Percentiles rank a stretch among this genome's conserved stretches.
Evolutionary conservation across 2,888 invertebrate species (phyloP).

Genomic region (Parelbella ahira): DNA sequence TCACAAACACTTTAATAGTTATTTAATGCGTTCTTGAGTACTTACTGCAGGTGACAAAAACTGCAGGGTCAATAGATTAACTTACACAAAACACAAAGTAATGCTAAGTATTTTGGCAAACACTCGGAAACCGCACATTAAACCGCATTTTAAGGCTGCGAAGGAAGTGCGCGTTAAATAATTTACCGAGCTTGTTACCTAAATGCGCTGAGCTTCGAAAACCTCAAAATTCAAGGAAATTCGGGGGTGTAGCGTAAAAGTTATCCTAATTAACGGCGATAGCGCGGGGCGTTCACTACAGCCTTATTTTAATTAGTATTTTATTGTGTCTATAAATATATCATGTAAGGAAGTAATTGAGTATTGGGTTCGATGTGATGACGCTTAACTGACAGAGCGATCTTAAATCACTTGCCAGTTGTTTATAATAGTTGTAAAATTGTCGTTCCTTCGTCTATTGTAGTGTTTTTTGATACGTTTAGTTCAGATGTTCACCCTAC

Average conservation of each 20-base stretch:
- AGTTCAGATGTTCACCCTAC: no score
- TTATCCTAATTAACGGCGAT: slow-evolving; percentile 37
- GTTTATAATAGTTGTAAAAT: slow-evolving; percentile 62
- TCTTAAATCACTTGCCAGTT: slow-evolving; percentile 53
- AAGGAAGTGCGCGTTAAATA: slow-evolving; percentile 50
- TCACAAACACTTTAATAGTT: no score
- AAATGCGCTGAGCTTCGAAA: slow-evolving; percentile 19
- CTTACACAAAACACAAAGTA: slow-evolving; percentile 54
- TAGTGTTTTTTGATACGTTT: no score
- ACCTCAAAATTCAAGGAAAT: slow-evolving; percentile 29
- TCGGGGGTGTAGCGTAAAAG: slow-evolving; percentile 40
- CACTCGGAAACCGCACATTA: slow-evolving; percentile 64
- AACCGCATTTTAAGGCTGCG: slow-evolving; percentile 67
- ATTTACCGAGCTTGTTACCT: slow-evolving; percentile 43
- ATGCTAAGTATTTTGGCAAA: slow-evolving; percentile 48
- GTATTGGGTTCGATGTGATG: slow-evolving; percentile 46
- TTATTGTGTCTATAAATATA: slow-evolving; percentile 53
- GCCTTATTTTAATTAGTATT: slow-evolving; percentile 30
- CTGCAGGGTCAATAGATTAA: slow-evolving; percentile 63
- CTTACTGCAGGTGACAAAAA: slow-evolving; percentile 51
- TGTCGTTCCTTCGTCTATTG: slow-evolving; percentile 45
- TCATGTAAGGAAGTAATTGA: slow-evolving; percentile 47
- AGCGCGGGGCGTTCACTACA: slow-evolving; percentile 13
- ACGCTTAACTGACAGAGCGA: slow-evolving; percentile 52
- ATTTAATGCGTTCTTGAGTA: neutral